Percentiles rank a stretch among this genome's conserved stretches.
Conservation (phyloP, 2,113 vertebrate genomes). For the Protomyctophum bolini region DNA sequence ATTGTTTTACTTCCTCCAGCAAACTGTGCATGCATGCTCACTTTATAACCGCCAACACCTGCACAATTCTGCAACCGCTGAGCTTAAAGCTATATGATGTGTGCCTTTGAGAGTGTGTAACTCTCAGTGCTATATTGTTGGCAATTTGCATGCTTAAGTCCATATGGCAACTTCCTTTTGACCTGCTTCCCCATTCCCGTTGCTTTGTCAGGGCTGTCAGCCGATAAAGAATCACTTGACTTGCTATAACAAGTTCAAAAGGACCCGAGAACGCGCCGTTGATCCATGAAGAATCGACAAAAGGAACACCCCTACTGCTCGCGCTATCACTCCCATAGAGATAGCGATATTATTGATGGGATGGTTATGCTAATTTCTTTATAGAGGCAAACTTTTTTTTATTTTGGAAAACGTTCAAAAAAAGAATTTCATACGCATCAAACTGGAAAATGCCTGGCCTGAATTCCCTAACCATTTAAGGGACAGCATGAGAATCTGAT, state of each 20-base stretch:
- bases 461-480: slow-evolving; percentile 86
- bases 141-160: slow-evolving; percentile 92
- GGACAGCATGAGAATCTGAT: slow-evolving; percentile 82
- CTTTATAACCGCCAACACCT: slow-evolving; percentile 8
- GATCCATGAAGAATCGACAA: slow-evolving; percentile 96
- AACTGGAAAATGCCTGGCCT: slow-evolving; percentile 81
- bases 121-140: slow-evolving; percentile 83
- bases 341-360: slow-evolving; percentile 94
- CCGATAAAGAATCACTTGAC: slow-evolving; percentile 98
- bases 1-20: slow-evolving; percentile 5
- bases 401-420: slow-evolving; percentile 89
- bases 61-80: slow-evolving; percentile 51
- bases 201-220: slow-evolving; percentile 96
- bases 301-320: slow-evolving; percentile 94
- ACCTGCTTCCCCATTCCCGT: slow-evolving; percentile 92
- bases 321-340: slow-evolving; percentile 93
- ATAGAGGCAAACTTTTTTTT: slow-evolving; percentile 82
- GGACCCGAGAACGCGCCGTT: slow-evolving; percentile 93
- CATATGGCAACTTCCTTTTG: slow-evolving; percentile 97
- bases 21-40: not conserved
- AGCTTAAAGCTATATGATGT: slow-evolving; percentile 56
- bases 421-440: slow-evolving; percentile 87
- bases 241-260: slow-evolving; percentile 99
- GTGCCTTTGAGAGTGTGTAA: slow-evolving; percentile 52
- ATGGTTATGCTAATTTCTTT: slow-evolving; percentile 94